These are phyloP conservation scores for Scophthalmus maximus DNA, from an alignment of 2,113 vertebrate species.

Conservation along the genomic window DNA sequence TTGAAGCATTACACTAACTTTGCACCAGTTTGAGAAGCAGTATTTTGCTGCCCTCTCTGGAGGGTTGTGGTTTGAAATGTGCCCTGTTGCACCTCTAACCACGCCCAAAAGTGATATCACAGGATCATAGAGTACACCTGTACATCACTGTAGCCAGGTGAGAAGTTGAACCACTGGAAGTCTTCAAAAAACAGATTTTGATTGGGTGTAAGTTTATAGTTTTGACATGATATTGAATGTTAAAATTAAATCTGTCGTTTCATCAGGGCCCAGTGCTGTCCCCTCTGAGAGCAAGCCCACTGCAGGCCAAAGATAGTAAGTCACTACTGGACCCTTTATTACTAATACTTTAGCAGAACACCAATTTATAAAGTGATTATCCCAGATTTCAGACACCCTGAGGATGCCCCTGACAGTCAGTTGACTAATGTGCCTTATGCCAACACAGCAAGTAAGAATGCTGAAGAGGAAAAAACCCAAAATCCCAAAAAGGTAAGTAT, in stretches of 20 bases:
- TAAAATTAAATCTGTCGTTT: not conserved
- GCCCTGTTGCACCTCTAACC: too few relatives aligned
- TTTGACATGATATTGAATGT: not conserved
- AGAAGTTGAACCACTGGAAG: too few relatives aligned
- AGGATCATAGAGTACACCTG: too few relatives aligned
- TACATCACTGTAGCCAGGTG: not conserved
- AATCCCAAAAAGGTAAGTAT: conserved; percentile 72
- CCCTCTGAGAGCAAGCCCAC: conserved; percentile 70
- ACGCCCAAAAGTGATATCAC: too few relatives aligned
- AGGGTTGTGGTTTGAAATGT: too few relatives aligned
- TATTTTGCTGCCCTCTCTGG: too few relatives aligned
- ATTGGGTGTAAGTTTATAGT: not conserved
- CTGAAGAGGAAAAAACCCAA: conserved; percentile 55
- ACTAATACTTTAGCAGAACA: not conserved
- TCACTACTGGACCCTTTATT: not conserved
- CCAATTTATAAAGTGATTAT: not conserved
- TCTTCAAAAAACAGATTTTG: not conserved
- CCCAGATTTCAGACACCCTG: conserved; percentile 53
- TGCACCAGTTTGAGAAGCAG: too few relatives aligned
- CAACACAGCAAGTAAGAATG: conserved; percentile 25
- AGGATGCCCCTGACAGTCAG: conserved; percentile 27
- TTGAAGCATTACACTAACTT: too few relatives aligned
- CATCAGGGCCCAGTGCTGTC: conserved; percentile 62
- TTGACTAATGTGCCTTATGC: conserved; percentile 4
- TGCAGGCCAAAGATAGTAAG: conserved; percentile 51